Evolutionary conservation across 2,797 vertebrate species (phyloP).

Genomic region (Stomatorhinus walkeri): DNA sequence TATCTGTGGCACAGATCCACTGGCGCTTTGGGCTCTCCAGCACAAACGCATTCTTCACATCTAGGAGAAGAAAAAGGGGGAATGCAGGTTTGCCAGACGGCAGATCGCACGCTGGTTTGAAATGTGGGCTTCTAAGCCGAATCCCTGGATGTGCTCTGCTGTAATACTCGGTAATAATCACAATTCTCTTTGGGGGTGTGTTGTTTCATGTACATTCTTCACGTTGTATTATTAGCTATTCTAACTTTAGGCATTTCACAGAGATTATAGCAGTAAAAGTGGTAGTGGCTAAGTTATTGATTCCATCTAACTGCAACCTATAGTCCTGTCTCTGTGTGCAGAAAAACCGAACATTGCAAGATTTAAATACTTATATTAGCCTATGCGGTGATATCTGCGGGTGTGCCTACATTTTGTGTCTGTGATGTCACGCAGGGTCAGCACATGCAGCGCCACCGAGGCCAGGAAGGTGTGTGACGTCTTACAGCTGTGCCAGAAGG

Average conservation of each 20-base stretch:
- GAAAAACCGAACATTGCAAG: not conserved
- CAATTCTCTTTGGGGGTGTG: not conserved
- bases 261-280: not conserved
- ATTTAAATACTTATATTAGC: not conserved
- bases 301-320: not conserved
- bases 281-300: not conserved
- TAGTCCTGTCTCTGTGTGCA: not conserved
- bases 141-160: not conserved
- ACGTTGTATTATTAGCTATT: not conserved
- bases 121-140: not conserved
- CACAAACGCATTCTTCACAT: conserved; percentile 66
- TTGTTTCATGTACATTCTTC: not conserved
- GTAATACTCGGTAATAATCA: not conserved
- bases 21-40: conserved; percentile 59
- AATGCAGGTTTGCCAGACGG: not conserved
- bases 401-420: conserved; percentile 65
- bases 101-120: not conserved
- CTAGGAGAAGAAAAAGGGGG: conserved; percentile 46
- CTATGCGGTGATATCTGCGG: not conserved
- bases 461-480: conserved; percentile 67
- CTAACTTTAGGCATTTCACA: not conserved
- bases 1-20: conserved; percentile 66
- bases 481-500: conserved; percentile 54
- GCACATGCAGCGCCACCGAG: conserved; percentile 59
- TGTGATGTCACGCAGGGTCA: conserved; percentile 57